Evolutionary conservation across 2,888 invertebrate species (phyloP), one percentile per base, ranked within the genome.

Genomic region (Schizotus pectinicornis): DNA sequence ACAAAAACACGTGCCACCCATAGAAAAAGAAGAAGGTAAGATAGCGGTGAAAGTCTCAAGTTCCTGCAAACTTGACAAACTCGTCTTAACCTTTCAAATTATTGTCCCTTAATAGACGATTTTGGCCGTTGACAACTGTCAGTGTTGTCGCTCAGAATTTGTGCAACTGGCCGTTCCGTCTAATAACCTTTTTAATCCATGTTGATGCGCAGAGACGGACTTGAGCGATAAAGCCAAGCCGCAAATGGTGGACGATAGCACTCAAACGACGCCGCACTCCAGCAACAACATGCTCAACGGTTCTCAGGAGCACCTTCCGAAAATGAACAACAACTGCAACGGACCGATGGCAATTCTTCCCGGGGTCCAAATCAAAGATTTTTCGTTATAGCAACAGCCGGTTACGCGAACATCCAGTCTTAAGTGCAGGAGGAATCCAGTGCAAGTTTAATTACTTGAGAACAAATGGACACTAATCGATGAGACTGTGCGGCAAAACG

Each of bases 1-100:
- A 35, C 84, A 85, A 67, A 85, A 85, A 71, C 86, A 86, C 75
- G 84, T 85, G 61, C 81, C 84, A 36, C 82, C 84, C 36, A 77
- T 82, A 37, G 74, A 75, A 43, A 62, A 70, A 49, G 65, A 68
- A 38, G 65, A 67, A 38, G 66, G 65, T 67, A 57, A 50, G 14
- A n/a, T n/a, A n/a, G n/a, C n/a, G n/a, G n/a, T n/a, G n/a, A n/a
- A n/a, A n/a, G n/a, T n/a, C n/a, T n/a, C n/a, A n/a, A n/a, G n/a
- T n/a, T n/a, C n/a, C n/a, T n/a, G n/a, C n/a, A n/a, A n/a, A n/a
- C n/a, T n/a, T n/a, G n/a, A n/a, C n/a, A n/a, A n/a, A n/a, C n/a
- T n/a, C n/a, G n/a, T n/a, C n/a, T n/a, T n/a, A n/a, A n/a, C n/a
- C n/a, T n/a, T n/a, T n/a, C n/a, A n/a, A n/a, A n/a, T n/a, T n/a